Evolutionary conservation across 2,113 vertebrate species (phyloP).

Genomic region (Grus americana): DNA sequence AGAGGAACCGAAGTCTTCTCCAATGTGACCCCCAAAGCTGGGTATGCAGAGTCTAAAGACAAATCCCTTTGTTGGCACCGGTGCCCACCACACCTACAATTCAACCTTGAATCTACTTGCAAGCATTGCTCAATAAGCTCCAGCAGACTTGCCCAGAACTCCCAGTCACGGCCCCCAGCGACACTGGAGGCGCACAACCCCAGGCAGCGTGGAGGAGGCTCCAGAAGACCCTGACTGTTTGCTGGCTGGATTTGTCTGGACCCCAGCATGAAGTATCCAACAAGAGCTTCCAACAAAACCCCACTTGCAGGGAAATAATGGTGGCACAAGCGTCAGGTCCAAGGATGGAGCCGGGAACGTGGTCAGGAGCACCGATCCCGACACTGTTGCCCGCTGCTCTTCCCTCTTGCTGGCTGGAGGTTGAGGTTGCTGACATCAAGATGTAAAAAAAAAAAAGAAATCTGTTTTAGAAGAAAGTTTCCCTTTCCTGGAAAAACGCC

Average conservation of each 20-base stretch:
- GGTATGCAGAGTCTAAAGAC: background rate
- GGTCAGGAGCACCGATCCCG: background rate
- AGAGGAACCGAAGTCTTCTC: background rate
- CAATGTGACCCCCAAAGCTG: background rate
- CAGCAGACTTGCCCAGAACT: background rate
- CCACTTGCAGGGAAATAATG: fast-evolving
- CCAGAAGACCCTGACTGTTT: background rate
- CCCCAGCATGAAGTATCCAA: background rate
- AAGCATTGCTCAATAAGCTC: background rate
- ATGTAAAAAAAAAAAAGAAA: background rate
- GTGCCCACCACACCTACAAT: fast-evolving
- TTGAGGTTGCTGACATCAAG: background rate
- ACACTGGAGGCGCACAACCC: background rate
- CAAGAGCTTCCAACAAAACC: background rate
- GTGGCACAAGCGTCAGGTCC: background rate
- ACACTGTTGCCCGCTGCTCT: background rate
- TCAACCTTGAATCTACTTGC: background rate
- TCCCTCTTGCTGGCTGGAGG: background rate
- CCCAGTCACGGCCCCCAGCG: fast-evolving
- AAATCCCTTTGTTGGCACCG: background rate
- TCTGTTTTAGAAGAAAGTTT: background rate
- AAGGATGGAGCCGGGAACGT: background rate
- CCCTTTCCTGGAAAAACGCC: background rate
- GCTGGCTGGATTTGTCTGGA: background rate
- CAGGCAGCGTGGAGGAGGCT: fast-evolving